Conservation (phyloP, 2,888 invertebrate species). For the Tetropium fuscum region DNA sequence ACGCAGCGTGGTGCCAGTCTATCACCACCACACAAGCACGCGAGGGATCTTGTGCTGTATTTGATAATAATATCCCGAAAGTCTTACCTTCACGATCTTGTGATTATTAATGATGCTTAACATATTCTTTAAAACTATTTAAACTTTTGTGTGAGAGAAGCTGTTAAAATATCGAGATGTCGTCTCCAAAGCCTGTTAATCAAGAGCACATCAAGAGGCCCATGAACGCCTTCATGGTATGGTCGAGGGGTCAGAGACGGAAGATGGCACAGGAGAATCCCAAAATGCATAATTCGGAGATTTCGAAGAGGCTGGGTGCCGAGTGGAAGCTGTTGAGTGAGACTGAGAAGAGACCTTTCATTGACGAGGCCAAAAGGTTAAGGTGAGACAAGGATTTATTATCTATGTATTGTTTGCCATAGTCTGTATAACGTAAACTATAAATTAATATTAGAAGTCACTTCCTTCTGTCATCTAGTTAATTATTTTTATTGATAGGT, state of each 20-base stretch:
- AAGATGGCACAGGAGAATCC: slow-evolving; percentile 96
- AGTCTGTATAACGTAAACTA: too few relatives aligned
- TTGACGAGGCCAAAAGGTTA: slow-evolving; percentile 90
- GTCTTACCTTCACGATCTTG: background rate
- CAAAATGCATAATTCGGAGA: slow-evolving; percentile 95
- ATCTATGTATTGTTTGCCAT: too few relatives aligned
- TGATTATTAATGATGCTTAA: background rate
- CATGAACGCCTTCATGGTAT: slow-evolving; percentile 90
- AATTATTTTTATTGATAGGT: too few relatives aligned
- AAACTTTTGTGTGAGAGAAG: background rate
- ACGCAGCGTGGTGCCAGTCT: slow-evolving; percentile 46
- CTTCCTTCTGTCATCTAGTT: too few relatives aligned
- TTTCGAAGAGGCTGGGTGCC: slow-evolving; percentile 86
- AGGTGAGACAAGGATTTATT: slow-evolving; percentile 80
- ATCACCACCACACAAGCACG: slow-evolving; percentile 34
- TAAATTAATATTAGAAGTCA: too few relatives aligned
- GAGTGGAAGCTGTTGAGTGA: slow-evolving; percentile 92
- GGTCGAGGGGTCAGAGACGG: slow-evolving; percentile 88
- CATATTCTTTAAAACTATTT: background rate
- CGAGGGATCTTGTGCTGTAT: slow-evolving; percentile 16
- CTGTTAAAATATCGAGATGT: slow-evolving; percentile 42
- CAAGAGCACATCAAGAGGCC: slow-evolving; percentile 80
- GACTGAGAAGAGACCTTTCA: slow-evolving; percentile 88
- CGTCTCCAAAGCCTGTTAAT: slow-evolving; percentile 58
- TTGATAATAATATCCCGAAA: slow-evolving; percentile 11